Percentiles rank a stretch among this genome's conserved stretches.
Evolutionary conservation across 64 coral and sea anemone genomes (phyloP).

Genomic region (Montipora cactus): DNA sequence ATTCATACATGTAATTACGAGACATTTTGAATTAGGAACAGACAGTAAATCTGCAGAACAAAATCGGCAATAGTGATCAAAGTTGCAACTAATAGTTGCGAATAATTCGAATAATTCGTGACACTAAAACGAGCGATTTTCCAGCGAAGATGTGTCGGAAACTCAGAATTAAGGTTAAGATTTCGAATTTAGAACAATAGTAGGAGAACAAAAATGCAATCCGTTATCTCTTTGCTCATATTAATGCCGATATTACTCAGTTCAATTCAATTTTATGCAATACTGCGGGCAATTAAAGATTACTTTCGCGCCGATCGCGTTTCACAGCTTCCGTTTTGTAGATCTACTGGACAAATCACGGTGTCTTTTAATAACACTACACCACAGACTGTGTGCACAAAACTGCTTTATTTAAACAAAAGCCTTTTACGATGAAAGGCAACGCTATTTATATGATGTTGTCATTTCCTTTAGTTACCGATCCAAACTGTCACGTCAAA

Average conservation of each 20-base stretch:
- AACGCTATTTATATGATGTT: background rate
- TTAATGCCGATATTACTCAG: background rate
- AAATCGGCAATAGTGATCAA: too few species aligned
- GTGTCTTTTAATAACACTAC: background rate
- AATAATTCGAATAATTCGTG: too few species aligned
- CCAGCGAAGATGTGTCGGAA: too few species aligned
- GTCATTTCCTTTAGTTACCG: background rate
- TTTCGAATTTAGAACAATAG: too few species aligned
- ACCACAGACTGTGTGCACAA: conserved; percentile 8
- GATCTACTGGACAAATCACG: background rate
- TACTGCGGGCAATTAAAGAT: background rate
- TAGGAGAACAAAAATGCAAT: background rate
- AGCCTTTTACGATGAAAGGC: conserved; percentile 13
- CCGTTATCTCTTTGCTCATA: background rate
- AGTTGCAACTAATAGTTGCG: too few species aligned
- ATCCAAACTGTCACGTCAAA: too few species aligned
- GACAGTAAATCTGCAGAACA: too few species aligned
- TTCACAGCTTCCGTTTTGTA: background rate
- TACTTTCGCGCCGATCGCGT: conserved; percentile 9
- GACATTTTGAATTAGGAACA: too few species aligned
- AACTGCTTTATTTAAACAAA: conserved; percentile 11
- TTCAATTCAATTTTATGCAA: background rate
- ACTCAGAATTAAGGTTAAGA: too few species aligned
- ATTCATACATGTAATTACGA: too few species aligned
- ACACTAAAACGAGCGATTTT: too few species aligned